phyloP scores from a whole-genome alignment of 1,140 invertebrate genomes.

The Melanaphis sacchari region DNA sequence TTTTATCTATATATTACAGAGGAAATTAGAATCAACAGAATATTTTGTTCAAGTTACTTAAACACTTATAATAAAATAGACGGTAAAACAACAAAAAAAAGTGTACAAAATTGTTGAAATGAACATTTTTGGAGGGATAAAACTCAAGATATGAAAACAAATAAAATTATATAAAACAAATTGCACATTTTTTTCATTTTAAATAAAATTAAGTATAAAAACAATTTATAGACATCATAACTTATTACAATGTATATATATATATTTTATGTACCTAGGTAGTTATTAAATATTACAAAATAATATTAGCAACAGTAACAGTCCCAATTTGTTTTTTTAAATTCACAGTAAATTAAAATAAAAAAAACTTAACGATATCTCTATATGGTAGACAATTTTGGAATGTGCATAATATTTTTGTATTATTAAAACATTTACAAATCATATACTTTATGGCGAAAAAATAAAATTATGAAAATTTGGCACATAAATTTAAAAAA shows the following conservation, averaged over 20 bases:
- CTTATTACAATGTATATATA: conserved; percentile 53
- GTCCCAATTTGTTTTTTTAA: conserved; percentile 52
- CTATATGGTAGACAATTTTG: conserved; percentile 56
- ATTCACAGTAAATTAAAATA: conserved; percentile 54
- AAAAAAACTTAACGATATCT: conserved; percentile 56
- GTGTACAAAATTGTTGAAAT: conserved; percentile 52
- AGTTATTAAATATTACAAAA: conserved; percentile 55
- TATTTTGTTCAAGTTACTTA: conserved; percentile 53
- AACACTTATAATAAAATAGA: conserved; percentile 54
- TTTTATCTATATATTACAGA: conserved; percentile 57
- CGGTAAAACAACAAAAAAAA: conserved; percentile 52
- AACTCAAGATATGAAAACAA: conserved; percentile 56
- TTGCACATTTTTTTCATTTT: conserved; percentile 53
- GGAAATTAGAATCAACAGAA: conserved; percentile 57
- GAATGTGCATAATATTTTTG: conserved; percentile 52
- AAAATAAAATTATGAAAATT: conserved; percentile 51
- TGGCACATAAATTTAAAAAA: conserved; percentile 54
- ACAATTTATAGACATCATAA: conserved; percentile 56
- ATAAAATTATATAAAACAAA: conserved; percentile 58
- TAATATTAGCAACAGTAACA: conserved; percentile 55
- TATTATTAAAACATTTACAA: conserved; percentile 41
- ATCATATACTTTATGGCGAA: conserved; percentile 53
- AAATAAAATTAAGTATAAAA: conserved; percentile 58
- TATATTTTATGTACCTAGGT: conserved; percentile 49
- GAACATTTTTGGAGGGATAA: conserved; percentile 57